These are phyloP conservation scores for Varanus komodoensis DNA, from an alignment of 2,113 vertebrate genomes.

Conservation along the genomic window DNA sequence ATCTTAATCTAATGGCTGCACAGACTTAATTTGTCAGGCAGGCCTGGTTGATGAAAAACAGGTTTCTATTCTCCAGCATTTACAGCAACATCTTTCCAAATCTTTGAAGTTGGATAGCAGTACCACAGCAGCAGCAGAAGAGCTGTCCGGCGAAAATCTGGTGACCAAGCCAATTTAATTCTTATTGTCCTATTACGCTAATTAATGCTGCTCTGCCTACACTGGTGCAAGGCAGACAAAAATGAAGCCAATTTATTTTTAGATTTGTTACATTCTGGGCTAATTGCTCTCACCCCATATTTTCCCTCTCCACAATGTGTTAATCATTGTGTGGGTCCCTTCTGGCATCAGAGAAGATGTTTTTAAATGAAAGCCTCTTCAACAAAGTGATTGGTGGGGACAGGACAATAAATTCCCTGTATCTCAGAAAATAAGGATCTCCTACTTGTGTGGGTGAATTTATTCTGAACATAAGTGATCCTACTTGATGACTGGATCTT, in stretches of 20 bases:
- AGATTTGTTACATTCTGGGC: conserved; percentile 71
- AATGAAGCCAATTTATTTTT: conserved; percentile 76
- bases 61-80: conserved; percentile 89
- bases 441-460: conserved; percentile 31
- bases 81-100: conserved; percentile 90
- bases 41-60: conserved; percentile 87
- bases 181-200: conserved; percentile 82
- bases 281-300: conserved; percentile 53
- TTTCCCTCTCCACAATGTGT: background rate
- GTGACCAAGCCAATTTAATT: conserved; percentile 84
- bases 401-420: conserved; percentile 36
- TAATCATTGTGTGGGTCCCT: conserved; percentile 56
- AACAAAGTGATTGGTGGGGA: conserved; percentile 28
- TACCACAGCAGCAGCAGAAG: conserved; percentile 80
- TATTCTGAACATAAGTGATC: conserved; percentile 42
- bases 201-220: conserved; percentile 76
- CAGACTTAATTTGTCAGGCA: conserved; percentile 97
- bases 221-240: conserved; percentile 69
- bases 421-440: conserved; percentile 8
- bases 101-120: conserved; percentile 84
- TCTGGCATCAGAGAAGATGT: conserved; percentile 48
- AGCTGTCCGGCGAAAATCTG: conserved; percentile 85
- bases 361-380: conserved; percentile 34
- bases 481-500: conserved; percentile 53
- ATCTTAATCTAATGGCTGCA: conserved; percentile 98